Base-by-base conservation (phyloP, 2,113 vertebrate species). In the Cairina moschata region DNA sequence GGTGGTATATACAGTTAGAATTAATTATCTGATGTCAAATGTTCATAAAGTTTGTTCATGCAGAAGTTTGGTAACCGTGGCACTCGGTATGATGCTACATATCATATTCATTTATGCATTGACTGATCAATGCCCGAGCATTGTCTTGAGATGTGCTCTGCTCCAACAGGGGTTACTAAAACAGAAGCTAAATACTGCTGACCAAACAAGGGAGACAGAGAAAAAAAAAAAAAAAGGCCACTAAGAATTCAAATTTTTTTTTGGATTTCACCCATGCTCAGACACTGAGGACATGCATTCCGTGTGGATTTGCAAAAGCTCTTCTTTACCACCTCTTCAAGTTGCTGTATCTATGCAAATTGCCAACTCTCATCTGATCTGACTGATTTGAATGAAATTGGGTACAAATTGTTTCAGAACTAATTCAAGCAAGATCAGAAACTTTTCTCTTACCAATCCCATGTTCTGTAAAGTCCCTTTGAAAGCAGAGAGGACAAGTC, bases 331-430 rank as follows among this genome's bases (percentile, higher is more conserved):
- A 60, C 50, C 56, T 90, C 67, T 94, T 31, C 86, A 91, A 81
- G 90, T 88, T 65, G 48, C 60, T 68, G 59, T 46, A 32, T 22
- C 88, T 79, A n/a, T 82, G 74, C 66, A 95, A 95, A 93, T 84
- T 77, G 63, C 32, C 31, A 46, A 26, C 76, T 92, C 77, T 59
- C 83, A 75, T 40, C 52, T 82, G 76, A 68, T 11, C 90, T 83
- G 80, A 11, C 90, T 83, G 80, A 83, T 88, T 68, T 71, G 65
- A 97, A 71, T 31, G 55, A 69, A 76, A 73, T 13, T 65, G 31
- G 15, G 29, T 36, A 4, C 13, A 71, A 46, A 56, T 17, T 56
- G 55, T 83, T 28, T n/a, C 48, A 73, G 66, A 91, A 71, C 69
- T 59, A 52, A 89, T 79, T 79, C 18, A 66, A 60, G 40, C 66